phyloP scores from a whole-genome alignment of 2,113 vertebrate species.

The Spea bombifrons region DNA sequence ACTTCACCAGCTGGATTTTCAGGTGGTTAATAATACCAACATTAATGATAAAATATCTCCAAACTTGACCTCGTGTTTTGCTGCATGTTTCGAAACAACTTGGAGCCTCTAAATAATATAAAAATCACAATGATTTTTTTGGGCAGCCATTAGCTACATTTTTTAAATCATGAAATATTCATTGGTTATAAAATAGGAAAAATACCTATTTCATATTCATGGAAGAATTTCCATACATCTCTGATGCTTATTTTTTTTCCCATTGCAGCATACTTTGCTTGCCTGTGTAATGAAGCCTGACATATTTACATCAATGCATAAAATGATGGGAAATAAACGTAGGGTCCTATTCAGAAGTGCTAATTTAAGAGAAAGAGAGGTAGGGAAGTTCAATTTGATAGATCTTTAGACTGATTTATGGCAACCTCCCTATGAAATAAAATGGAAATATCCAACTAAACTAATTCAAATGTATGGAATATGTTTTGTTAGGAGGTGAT shows the following conservation, averaged over 20 bases:
- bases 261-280: conserved; percentile 41
- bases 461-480: too few species aligned
- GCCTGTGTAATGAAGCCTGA: conserved; percentile 41
- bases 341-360: conserved; percentile 41
- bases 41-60: conserved; percentile 11
- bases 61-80: conserved; percentile 1
- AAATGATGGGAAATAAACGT: conserved; percentile 45
- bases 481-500: too few species aligned
- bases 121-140: conserved; percentile 22
- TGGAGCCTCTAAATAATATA: conserved; percentile 20
- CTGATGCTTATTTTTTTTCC: conserved; percentile 26
- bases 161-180: conserved; percentile 42
- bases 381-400: conserved; percentile 21
- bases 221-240: conserved; percentile 44
- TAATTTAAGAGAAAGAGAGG: conserved; percentile 35
- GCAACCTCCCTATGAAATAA: background rate
- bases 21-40: background rate
- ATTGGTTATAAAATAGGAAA: conserved; percentile 30
- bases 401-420: background rate
- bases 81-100: conserved; percentile 8
- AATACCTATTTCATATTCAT: conserved; percentile 46
- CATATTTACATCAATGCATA: conserved; percentile 40
- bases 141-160: conserved; percentile 36
- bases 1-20: too few species aligned
- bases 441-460: background rate